These are phyloP conservation scores for Sinopyrophorus schimmeli DNA, from an alignment of 2,888 invertebrate genomes.

Conservation along the genomic window DNA sequence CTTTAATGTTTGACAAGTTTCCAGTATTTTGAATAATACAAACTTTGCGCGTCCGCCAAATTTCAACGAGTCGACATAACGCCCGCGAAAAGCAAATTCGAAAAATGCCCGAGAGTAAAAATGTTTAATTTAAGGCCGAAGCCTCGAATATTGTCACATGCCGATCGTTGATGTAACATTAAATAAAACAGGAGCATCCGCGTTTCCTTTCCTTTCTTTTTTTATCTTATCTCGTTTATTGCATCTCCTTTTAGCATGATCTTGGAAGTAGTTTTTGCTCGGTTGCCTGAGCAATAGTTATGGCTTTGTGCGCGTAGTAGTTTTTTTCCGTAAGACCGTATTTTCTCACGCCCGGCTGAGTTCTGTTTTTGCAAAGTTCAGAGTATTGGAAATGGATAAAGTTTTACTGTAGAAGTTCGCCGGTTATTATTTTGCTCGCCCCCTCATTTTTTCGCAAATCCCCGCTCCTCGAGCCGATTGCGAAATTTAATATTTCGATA, in stretches of 20 bases:
- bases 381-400: slow-evolving; percentile 40
- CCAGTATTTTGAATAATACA: too few species aligned
- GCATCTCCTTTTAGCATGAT: slow-evolving; percentile 24
- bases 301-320: slow-evolving; percentile 34
- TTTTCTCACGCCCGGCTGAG: slow-evolving; percentile 39
- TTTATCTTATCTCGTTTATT: slow-evolving; percentile 13
- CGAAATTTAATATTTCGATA: too few species aligned
- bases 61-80: too few species aligned
- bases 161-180: slow-evolving; percentile 19
- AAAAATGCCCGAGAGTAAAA: slow-evolving; percentile 3
- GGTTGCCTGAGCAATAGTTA: slow-evolving; percentile 39
- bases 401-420: slow-evolving; percentile 26
- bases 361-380: slow-evolving; percentile 35
- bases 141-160: slow-evolving; percentile 10
- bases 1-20: too few species aligned
- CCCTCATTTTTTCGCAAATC: not conserved
- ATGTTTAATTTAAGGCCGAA: slow-evolving; percentile 8
- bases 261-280: slow-evolving; percentile 34
- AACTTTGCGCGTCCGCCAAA: too few species aligned
- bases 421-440: slow-evolving; percentile 30
- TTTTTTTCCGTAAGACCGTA: slow-evolving; percentile 36
- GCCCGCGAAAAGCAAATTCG: too few species aligned
- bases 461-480: too few species aligned
- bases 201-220: slow-evolving; percentile 10
- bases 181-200: slow-evolving; percentile 20